Evolutionary conservation across 1,140 invertebrate species (phyloP).

Genomic region (Tetramorium parvispinum): DNA sequence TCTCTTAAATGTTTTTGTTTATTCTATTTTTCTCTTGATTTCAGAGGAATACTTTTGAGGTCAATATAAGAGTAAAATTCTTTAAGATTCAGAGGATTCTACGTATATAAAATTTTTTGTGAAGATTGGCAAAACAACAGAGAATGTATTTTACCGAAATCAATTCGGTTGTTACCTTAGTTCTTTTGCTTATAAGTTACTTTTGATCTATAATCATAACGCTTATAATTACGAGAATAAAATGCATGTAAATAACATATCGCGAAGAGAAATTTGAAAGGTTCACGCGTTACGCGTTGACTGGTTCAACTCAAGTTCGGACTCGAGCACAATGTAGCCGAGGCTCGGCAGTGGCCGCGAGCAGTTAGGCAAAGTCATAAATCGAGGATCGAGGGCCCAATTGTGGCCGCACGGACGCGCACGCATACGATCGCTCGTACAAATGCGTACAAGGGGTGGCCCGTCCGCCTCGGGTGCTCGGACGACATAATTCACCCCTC

Average conservation of each 20-base stretch:
- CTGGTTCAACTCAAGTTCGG: conserved; percentile 21
- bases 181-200: not conserved
- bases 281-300: conserved; percentile 15
- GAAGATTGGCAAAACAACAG: too few relatives aligned
- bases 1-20: too few relatives aligned
- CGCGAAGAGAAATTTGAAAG: not conserved
- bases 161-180: not conserved
- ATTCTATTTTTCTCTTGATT: too few relatives aligned
- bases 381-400: conserved; percentile 68
- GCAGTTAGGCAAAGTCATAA: conserved; percentile 67
- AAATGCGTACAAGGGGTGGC: conserved; percentile 62
- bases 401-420: conserved; percentile 44
- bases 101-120: too few relatives aligned
- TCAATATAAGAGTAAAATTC: too few relatives aligned
- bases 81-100: too few relatives aligned
- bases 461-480: conserved; percentile 40
- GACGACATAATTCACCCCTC: conserved; percentile 62
- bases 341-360: conserved; percentile 35
- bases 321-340: conserved; percentile 11
- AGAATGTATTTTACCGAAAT: not conserved
- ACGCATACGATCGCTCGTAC: conserved; percentile 38
- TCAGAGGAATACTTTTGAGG: too few relatives aligned
- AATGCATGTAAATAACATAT: not conserved
- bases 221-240: not conserved
- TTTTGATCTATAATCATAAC: not conserved